phyloP scores from a whole-genome alignment of 1,140 invertebrate genomes.

The Hylaeus volcanicus region DNA sequence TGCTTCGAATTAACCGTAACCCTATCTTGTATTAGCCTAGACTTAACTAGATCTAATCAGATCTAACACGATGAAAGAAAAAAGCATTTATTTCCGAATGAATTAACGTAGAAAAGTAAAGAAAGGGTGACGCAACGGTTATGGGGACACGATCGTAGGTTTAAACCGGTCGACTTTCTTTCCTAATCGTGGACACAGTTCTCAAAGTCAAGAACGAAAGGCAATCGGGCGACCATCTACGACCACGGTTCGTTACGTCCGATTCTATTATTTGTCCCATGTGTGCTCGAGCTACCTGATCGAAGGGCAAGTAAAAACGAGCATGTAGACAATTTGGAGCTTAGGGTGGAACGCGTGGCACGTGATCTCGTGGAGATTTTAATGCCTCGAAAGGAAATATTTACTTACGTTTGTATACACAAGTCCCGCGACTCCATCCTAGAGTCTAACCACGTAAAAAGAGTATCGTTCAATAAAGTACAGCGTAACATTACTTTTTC shows the following conservation, averaged over 20 bases:
- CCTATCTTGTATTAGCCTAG: background rate
- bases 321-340: background rate
- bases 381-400: background rate
- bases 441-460: too few relatives aligned
- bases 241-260: conserved; percentile 31
- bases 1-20: too few relatives aligned
- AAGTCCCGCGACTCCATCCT: too few relatives aligned
- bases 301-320: background rate
- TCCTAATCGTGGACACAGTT: conserved; percentile 5
- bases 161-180: background rate
- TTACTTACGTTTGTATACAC: too few relatives aligned
- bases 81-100: too few relatives aligned
- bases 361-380: background rate
- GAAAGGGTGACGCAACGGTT: background rate
- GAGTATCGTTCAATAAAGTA: too few relatives aligned
- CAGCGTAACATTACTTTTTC: too few relatives aligned
- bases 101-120: background rate
- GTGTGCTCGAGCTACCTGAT: conserved; percentile 11
- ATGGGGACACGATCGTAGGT: background rate
- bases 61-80: too few relatives aligned
- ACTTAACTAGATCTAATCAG: background rate
- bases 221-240: conserved; percentile 16
- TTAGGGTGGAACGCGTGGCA: background rate
- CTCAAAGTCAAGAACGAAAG: conserved; percentile 31
- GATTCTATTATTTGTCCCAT: conserved; percentile 1